A percentile compares a stretch with the other conserved stretches of the same genome.
phyloP scores from a whole-genome alignment of 53 echinoderm and acorn worm genomes.

The Astropecten irregularis region DNA sequence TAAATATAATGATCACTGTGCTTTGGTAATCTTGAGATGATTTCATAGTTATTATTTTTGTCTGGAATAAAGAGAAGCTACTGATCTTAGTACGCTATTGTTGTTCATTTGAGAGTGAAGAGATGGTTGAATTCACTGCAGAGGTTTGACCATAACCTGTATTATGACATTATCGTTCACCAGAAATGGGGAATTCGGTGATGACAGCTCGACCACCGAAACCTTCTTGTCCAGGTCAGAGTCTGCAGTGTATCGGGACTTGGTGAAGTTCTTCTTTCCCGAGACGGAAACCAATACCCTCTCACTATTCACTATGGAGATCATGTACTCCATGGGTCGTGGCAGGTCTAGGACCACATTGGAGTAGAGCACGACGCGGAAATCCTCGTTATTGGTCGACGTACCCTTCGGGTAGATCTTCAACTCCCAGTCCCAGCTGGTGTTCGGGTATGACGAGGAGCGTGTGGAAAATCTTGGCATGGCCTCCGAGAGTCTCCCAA shows the following conservation, averaged over 20 bases:
- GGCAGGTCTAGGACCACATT: conserved; percentile 96
- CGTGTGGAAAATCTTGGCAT: conserved; percentile 95
- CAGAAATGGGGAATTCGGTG: conserved; percentile 65
- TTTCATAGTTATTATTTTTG: too few species aligned
- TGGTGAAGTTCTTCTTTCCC: conserved; percentile 96
- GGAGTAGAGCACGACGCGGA: conserved; percentile 93
- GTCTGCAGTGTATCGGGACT: conserved; percentile 86
- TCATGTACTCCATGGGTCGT: conserved; percentile 92
- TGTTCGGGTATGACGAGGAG: conserved; percentile 91
- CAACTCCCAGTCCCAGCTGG: conserved; percentile 99
- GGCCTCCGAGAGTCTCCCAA: conserved; percentile 78
- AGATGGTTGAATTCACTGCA: conserved; percentile 85
- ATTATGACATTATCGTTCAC: conserved; percentile 91
- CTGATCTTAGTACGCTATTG: too few species aligned
- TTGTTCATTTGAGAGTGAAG: too few species aligned
- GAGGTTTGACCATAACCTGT: conserved; percentile 87
- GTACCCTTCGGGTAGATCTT: conserved; percentile 98
- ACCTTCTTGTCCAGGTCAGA: conserved; percentile 99
- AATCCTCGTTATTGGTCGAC: conserved; percentile 92
- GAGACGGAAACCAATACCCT: conserved; percentile 75
- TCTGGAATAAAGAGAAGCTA: too few species aligned
- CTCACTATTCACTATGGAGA: conserved; percentile 85
- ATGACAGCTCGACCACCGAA: conserved; percentile 72
- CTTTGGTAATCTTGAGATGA: too few species aligned
- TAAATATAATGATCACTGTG: too few species aligned